These are phyloP conservation scores for Melitaea athalia DNA, from an alignment of 2,888 invertebrate species.

Conservation along the genomic window DNA sequence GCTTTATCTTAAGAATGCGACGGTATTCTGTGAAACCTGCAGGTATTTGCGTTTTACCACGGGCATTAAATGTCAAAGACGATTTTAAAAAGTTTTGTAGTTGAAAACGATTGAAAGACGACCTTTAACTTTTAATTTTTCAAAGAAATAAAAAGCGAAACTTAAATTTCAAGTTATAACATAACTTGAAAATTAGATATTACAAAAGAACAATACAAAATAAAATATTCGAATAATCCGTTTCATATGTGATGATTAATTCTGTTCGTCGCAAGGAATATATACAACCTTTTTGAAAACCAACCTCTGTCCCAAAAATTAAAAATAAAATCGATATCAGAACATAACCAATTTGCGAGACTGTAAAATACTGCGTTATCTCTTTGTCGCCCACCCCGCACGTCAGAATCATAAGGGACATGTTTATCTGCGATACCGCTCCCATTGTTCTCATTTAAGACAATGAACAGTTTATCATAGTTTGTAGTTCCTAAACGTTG, in stretches of 20 bases:
- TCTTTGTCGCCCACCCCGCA: conserved; percentile 18
- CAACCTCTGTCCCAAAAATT: too few relatives aligned
- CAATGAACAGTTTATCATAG: conserved; percentile 26
- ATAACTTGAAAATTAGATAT: too few relatives aligned
- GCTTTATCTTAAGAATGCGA: conserved; percentile 39
- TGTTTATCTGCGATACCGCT: conserved; percentile 26
- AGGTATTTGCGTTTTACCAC: conserved; percentile 32
- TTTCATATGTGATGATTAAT: too few relatives aligned
- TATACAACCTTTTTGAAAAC: too few relatives aligned
- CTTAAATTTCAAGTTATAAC: not conserved
- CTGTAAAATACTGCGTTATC: conserved; percentile 8
- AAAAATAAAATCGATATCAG: too few relatives aligned
- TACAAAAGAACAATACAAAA: too few relatives aligned
- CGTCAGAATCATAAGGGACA: conserved; percentile 30
- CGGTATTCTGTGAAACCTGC: conserved; percentile 36
- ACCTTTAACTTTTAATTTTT: not conserved
- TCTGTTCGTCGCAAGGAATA: too few relatives aligned
- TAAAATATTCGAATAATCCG: too few relatives aligned
- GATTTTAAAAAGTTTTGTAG: conserved; percentile 10
- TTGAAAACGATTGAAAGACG: not conserved
- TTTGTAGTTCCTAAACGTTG: conserved; percentile 10
- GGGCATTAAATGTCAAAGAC: conserved; percentile 26
- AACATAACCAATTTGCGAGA: not conserved
- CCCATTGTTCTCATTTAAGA: conserved; percentile 26
- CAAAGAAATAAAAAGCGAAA: not conserved